Percentiles rank a stretch among this genome's conserved stretches.
phyloP scores from a whole-genome alignment of 2,113 vertebrate species.

The Oncorhynchus clarkii region DNA sequence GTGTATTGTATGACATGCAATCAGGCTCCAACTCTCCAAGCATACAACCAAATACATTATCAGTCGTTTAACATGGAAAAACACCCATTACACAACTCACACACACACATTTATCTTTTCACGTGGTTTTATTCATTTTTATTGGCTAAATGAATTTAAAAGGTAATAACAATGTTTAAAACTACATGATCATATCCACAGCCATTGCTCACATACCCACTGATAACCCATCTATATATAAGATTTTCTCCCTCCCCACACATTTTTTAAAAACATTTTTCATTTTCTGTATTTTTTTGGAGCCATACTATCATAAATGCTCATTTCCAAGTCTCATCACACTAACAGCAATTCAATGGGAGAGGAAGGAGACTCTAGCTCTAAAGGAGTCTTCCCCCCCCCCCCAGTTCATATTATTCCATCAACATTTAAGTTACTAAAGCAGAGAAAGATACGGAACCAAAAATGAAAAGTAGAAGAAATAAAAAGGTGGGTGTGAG shows the following conservation, averaged over 20 bases:
- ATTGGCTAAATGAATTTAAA: conserved; percentile 99
- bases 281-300: conserved; percentile 64
- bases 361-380: conserved; percentile 85
- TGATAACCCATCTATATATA: conserved; percentile 81
- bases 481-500: conserved; percentile 60
- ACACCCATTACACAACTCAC: background rate
- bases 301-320: conserved; percentile 89
- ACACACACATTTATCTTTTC: conserved; percentile 39
- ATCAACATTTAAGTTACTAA: conserved; percentile 81
- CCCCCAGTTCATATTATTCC: conserved; percentile 65
- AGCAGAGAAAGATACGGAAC: conserved; percentile 51
- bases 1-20: too few species aligned
- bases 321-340: conserved; percentile 84
- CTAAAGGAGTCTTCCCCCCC: conserved; percentile 67
- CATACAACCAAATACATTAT: background rate
- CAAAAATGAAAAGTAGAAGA: conserved; percentile 66
- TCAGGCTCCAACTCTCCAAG: too few species aligned
- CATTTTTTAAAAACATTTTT: conserved; percentile 52
- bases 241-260: conserved; percentile 49
- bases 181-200: conserved; percentile 93
- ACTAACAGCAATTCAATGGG: conserved; percentile 94
- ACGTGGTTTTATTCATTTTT: conserved; percentile 82
- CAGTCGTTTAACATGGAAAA: background rate
- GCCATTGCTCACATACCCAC: conserved; percentile 92
- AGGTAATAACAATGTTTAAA: conserved; percentile 98